Evolutionary conservation across 2,797 vertebrate species (phyloP).

Genomic region (Takifugu rubripes): DNA sequence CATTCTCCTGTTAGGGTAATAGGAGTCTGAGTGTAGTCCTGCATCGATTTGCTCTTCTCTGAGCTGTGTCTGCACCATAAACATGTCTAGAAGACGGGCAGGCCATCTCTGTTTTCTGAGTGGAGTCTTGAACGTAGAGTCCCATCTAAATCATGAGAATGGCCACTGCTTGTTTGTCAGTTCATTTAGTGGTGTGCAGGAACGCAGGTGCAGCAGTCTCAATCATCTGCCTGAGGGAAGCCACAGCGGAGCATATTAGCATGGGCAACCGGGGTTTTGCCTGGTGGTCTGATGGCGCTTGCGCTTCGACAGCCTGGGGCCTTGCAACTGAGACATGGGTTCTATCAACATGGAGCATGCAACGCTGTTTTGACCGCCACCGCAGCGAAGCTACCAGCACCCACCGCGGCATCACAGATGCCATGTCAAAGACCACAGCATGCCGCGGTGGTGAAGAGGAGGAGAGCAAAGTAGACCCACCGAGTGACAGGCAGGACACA

Average conservation of each 20-base stretch:
- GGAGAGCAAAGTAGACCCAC: slow-evolving; percentile 6
- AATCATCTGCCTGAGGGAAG: slow-evolving; percentile 12
- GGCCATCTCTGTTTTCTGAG: slow-evolving; percentile 12
- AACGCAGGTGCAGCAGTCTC: slow-evolving; percentile 1
- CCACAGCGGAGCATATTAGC: slow-evolving; percentile 22
- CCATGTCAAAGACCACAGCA: slow-evolving; percentile 46
- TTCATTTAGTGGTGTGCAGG: slow-evolving; percentile 15
- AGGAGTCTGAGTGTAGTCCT: slow-evolving; percentile 38
- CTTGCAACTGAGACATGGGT: slow-evolving; percentile 31
- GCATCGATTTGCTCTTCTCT: slow-evolving; percentile 53
- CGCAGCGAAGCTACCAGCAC: slow-evolving; percentile 21
- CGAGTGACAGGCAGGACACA: slow-evolving; percentile 17
- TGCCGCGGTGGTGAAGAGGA: slow-evolving; percentile 12
- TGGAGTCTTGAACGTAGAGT: slow-evolving; percentile 19
- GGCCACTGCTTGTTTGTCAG: slow-evolving; percentile 9
- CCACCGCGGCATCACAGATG: slow-evolving; percentile 44
- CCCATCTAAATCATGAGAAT: slow-evolving; percentile 14
- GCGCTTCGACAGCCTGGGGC: slow-evolving; percentile 32
- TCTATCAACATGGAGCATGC: slow-evolving; percentile 53
- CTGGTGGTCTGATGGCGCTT: slow-evolving; percentile 26
- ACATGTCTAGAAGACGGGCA: slow-evolving; percentile 25
- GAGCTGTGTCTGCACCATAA: slow-evolving; percentile 28
- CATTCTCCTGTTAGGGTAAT: slow-evolving; percentile 59
- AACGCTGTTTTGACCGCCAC: slow-evolving; percentile 39
- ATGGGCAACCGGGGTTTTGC: slow-evolving; percentile 31